These are phyloP conservation scores for Leptobrachium ailaonicum DNA, from an alignment of 2,113 vertebrate species.

Conservation along the genomic window DNA sequence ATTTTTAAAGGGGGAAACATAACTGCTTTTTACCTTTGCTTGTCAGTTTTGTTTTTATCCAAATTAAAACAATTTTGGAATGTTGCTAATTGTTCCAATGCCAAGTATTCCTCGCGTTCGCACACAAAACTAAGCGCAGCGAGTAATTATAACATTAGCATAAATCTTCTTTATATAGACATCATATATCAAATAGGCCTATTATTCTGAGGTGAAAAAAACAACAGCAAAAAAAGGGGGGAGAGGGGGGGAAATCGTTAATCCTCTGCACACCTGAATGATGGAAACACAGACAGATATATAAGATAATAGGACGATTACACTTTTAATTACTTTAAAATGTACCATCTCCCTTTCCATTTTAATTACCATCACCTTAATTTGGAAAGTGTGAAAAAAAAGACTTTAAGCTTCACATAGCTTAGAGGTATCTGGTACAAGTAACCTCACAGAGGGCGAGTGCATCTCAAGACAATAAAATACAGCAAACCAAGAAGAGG, in stretches of 20 bases:
- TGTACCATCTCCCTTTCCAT: not conserved
- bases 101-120: constrained; percentile 14
- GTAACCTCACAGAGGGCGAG: too few relatives aligned
- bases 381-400: constrained; percentile 1
- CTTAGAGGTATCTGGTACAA: constrained; percentile 18
- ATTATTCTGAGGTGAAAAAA: constrained; percentile 6
- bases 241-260: not conserved
- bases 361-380: constrained; percentile 21
- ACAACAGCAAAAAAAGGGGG: not conserved
- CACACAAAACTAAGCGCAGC: constrained; percentile 14
- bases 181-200: constrained; percentile 29
- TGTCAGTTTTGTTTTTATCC: not conserved
- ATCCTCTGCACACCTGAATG: not conserved
- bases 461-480: too few relatives aligned
- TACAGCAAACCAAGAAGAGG: too few relatives aligned
- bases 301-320: not conserved
- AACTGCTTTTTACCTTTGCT: not conserved
- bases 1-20: not conserved
- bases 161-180: constrained; percentile 21
- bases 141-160: constrained; percentile 45
- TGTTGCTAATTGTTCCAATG: constrained; percentile 4
- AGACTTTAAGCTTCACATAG: not conserved
- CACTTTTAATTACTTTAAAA: constrained; percentile 11
- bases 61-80: constrained; percentile 20
- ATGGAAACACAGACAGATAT: constrained; percentile 1